Evolutionary conservation across 2,113 vertebrate genomes (phyloP).

Genomic region (Cricetomys ansorgei): DNA sequence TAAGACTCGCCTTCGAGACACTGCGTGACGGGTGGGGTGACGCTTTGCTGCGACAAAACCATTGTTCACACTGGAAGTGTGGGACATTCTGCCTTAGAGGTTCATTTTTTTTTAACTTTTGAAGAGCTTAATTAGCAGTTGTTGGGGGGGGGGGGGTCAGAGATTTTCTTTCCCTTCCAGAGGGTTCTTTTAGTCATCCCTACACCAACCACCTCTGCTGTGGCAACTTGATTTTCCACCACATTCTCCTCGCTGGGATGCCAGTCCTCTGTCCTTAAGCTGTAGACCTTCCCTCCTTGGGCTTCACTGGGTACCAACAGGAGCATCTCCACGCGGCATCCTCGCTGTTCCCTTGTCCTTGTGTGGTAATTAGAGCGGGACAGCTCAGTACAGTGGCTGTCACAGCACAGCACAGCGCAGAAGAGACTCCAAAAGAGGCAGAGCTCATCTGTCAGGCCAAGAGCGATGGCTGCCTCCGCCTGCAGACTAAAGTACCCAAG

Average conservation of each 20-base stretch:
- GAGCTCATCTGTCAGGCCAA: neutral
- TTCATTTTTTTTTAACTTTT: neutral
- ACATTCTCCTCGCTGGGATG: neutral
- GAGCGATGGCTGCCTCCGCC: neutral
- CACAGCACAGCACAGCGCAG: neutral
- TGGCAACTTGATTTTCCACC: neutral
- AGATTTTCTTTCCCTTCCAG: neutral
- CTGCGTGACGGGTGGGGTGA: neutral
- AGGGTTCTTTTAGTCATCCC: neutral
- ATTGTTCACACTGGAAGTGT: rapidly evolving
- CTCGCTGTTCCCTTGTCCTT: neutral
- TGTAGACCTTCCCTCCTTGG: rapidly evolving
- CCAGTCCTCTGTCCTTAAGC: neutral
- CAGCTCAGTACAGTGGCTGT: neutral
- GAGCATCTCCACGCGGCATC: neutral
- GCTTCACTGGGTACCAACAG: neutral
- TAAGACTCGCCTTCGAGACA: neutral
- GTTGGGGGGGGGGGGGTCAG: neutral
- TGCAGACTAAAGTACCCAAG: neutral
- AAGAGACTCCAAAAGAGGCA: neutral
- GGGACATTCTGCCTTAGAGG: neutral
- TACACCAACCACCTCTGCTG: neutral
- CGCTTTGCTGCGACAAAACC: neutral
- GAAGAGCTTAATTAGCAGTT: neutral
- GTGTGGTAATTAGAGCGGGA: neutral